Evolutionary conservation across 2,113 vertebrate genomes (phyloP).

Genomic region (Diglossa brunneiventris): DNA sequence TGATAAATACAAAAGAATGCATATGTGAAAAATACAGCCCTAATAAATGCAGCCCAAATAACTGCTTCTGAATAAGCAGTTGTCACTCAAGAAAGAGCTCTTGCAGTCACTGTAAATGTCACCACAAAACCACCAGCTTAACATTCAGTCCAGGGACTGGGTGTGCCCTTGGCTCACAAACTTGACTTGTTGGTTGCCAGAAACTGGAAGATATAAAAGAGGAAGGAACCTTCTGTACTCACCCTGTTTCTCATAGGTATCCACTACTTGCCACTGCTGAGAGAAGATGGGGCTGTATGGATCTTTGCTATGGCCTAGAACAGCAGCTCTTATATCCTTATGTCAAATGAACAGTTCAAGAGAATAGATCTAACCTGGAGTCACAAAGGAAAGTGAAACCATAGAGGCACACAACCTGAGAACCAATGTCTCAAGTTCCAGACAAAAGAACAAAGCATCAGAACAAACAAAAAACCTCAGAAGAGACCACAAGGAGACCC

Average conservation of each 20-base stretch:
- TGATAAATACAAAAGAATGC: neutral
- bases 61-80: neutral
- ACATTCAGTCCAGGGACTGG: neutral
- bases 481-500: neutral
- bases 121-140: neutral
- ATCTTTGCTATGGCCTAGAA: neutral
- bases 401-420: neutral
- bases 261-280: neutral
- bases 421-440: neutral
- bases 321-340: neutral
- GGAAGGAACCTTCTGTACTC: conserved; percentile 10
- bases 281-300: neutral
- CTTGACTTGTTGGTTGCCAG: neutral
- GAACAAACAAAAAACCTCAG: neutral
- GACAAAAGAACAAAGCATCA: neutral
- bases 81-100: neutral
- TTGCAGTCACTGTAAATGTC: neutral
- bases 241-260: neutral
- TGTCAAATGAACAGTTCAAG: neutral
- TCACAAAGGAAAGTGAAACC: conserved; percentile 47
- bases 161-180: conserved; percentile 25
- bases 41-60: neutral
- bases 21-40: neutral
- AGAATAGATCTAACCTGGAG: neutral
- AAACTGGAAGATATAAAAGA: neutral